Conservation (phyloP, 2,113 vertebrate species). For the Pluvialis apricaria region DNA sequence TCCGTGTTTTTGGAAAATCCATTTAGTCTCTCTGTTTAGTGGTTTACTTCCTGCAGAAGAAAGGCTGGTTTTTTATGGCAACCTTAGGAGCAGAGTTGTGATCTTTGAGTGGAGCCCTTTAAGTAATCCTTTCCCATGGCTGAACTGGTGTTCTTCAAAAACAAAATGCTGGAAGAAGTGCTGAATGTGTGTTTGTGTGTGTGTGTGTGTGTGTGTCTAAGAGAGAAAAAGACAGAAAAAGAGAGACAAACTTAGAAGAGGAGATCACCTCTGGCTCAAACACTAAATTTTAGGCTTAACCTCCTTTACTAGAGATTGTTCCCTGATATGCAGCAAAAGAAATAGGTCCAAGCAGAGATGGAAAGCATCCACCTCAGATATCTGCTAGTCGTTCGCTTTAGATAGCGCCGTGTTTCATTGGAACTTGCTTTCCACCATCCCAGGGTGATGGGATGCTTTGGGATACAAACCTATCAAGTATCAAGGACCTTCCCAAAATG, state of each 20-base stretch:
- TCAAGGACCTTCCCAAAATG: background rate
- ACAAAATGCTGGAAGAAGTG: background rate
- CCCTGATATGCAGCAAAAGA: background rate
- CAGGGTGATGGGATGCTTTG: rapidly evolving
- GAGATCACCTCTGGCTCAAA: background rate
- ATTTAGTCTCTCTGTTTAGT: background rate
- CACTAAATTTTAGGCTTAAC: background rate
- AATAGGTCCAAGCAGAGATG: background rate
- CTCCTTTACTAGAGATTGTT: background rate
- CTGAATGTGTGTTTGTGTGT: background rate
- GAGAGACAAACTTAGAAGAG: background rate
- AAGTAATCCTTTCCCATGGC: background rate
- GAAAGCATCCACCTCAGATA: background rate
- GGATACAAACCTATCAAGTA: background rate
- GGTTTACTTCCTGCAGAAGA: background rate
- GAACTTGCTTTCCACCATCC: background rate
- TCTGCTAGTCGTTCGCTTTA: background rate
- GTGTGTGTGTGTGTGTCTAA: too few species aligned
- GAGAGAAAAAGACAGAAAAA: background rate
- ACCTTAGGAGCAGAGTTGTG: background rate
- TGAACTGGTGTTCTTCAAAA: background rate
- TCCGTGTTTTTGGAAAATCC: background rate
- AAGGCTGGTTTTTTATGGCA: background rate
- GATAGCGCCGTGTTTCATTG: rapidly evolving
- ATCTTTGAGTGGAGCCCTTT: background rate